Evolutionary conservation across 2,888 invertebrate genomes (phyloP).

Genomic region (Xylophagus ater): DNA sequence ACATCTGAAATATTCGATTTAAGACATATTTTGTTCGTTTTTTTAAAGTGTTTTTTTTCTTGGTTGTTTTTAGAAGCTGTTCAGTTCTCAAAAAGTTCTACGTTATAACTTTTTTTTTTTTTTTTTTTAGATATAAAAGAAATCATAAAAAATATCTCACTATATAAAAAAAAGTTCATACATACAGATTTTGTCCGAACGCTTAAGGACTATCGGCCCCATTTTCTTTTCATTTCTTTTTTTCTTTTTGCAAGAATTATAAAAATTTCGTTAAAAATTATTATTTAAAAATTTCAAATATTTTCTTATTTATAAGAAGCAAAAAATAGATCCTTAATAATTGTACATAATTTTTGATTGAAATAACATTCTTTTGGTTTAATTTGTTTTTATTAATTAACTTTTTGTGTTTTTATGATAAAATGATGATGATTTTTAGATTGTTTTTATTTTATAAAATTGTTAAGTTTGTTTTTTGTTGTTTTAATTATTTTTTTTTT

Average conservation of each 20-base stretch:
- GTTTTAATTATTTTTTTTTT: constrained; percentile 2
- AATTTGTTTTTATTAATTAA: no score
- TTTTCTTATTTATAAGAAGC: neutral
- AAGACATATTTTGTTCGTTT: constrained; percentile 13
- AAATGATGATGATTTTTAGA: no score
- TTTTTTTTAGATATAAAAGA: constrained; percentile 20
- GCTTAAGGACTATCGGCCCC: constrained; percentile 41
- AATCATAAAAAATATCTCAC: constrained; percentile 36
- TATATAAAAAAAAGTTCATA: constrained; percentile 27
- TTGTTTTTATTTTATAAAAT: no score
- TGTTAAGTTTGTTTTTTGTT: no score
- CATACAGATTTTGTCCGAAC: constrained; percentile 40
- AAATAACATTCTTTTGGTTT: no score
- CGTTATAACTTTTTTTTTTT: constrained; percentile 9
- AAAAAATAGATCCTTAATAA: no score
- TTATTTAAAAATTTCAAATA: neutral
- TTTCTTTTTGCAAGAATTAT: constrained; percentile 1
- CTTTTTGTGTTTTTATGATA: no score
- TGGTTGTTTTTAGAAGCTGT: constrained; percentile 17
- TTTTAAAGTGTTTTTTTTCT: constrained; percentile 8
- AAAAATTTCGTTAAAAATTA: neutral
- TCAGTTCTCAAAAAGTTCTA: no score
- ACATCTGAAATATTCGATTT: constrained; percentile 41
- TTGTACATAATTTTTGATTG: no score
- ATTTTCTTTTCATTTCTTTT: constrained; percentile 21